Evolutionary conservation across 64 coral and sea anemone species (phyloP).

Genomic region (Astreopora myriophthalma): DNA sequence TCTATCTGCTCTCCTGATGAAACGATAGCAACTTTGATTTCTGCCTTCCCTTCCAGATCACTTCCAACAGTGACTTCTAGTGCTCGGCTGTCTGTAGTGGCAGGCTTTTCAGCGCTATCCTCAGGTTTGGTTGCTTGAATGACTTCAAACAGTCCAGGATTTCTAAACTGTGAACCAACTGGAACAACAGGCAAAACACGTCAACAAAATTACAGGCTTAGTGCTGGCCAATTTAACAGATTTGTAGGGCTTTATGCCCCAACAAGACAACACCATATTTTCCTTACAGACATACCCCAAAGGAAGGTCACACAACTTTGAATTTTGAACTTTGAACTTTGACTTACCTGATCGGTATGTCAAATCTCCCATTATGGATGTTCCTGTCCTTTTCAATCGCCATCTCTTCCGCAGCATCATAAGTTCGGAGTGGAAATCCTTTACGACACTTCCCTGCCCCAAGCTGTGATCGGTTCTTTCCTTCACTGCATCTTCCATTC

Average conservation of each 20-base stretch:
- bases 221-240: no score
- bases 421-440: slow-evolving; percentile 94
- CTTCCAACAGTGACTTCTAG: slow-evolving; percentile 88
- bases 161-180: slow-evolving; percentile 98
- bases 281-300: no score
- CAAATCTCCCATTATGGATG: slow-evolving; percentile 88
- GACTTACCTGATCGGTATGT: slow-evolving; percentile 83
- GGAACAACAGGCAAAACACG: neutral
- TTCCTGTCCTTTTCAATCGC: slow-evolving; percentile 87
- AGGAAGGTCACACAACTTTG: no score
- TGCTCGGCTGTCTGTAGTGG: slow-evolving; percentile 17
- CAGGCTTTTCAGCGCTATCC: slow-evolving; percentile 1
- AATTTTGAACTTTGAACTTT: no score
- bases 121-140: slow-evolving; percentile 67
- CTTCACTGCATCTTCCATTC: slow-evolving; percentile 79
- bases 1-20: slow-evolving; percentile 43
- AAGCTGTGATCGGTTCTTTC: slow-evolving; percentile 63
- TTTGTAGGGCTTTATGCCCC: no score
- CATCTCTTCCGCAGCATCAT: slow-evolving; percentile 88
- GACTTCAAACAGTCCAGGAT: slow-evolving; percentile 96
- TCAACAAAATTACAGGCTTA: no score
- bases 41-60: slow-evolving; percentile 77
- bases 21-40: slow-evolving; percentile 74
- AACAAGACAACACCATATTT: no score
- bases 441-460: slow-evolving; percentile 31